These are phyloP conservation scores for Campaea margaritaria DNA, from an alignment of 2,888 invertebrate species.

Conservation along the genomic window DNA sequence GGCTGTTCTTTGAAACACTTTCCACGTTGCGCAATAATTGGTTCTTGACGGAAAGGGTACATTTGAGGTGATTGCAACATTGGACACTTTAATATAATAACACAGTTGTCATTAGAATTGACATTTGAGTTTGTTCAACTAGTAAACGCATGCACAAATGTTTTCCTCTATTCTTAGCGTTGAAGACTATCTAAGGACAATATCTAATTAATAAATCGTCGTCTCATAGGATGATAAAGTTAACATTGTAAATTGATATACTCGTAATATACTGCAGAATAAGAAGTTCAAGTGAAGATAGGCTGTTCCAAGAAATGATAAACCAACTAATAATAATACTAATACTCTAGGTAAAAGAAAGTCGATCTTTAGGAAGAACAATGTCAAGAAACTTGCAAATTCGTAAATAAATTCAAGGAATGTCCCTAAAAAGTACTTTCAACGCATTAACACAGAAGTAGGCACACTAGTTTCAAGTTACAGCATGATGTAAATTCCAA, in stretches of 20 bases:
- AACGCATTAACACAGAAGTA: neutral
- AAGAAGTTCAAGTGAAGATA: neutral
- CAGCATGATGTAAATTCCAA: conserved; percentile 15
- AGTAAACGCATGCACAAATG: too few species aligned
- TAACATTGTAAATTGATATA: neutral
- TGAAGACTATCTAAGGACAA: too few species aligned
- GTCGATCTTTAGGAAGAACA: neutral
- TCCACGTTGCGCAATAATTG: conserved; percentile 33
- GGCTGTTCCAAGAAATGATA: conserved; percentile 1
- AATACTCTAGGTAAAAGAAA: neutral
- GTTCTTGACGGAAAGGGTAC: conserved; percentile 36
- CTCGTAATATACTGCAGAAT: neutral
- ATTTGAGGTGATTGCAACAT: conserved; percentile 22
- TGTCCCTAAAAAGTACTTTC: too few species aligned
- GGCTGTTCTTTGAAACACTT: conserved; percentile 19
- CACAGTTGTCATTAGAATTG: too few species aligned
- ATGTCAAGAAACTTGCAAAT: too few species aligned
- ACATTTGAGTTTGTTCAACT: too few species aligned
- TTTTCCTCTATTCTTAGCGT: too few species aligned
- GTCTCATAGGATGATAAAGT: too few species aligned
- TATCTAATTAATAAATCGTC: too few species aligned
- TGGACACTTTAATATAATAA: too few species aligned
- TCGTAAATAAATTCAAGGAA: too few species aligned
- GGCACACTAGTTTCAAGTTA: conserved; percentile 5
- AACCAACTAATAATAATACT: neutral